Percentiles rank a stretch among this genome's conserved stretches.
phyloP scores from a whole-genome alignment of 2,888 invertebrate genomes.

The Xiphydria camelus region DNA sequence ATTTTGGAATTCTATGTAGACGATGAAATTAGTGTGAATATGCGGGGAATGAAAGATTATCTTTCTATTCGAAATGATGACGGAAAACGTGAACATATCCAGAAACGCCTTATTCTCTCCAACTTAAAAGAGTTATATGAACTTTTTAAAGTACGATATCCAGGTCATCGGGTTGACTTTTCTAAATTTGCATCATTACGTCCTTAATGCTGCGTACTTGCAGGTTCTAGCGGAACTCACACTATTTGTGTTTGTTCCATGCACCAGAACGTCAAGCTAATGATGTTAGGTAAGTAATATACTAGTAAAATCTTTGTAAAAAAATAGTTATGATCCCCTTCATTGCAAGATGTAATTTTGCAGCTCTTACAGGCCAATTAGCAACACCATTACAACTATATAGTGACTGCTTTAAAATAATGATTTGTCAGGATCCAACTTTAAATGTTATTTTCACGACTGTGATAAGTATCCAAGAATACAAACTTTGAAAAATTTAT shows the following conservation, averaged over 20 bases:
- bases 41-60: conserved; percentile 19
- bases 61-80: conserved; percentile 15
- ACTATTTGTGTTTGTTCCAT: conserved; percentile 18
- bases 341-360: neutral
- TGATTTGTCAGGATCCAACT: neutral
- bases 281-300: conserved; percentile 10
- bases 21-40: conserved; percentile 15
- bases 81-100: conserved; percentile 12
- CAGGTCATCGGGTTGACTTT: conserved; percentile 14
- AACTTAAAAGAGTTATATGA: conserved; percentile 15
- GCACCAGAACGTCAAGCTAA: conserved; percentile 21
- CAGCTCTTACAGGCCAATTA: neutral
- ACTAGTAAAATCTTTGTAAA: no score
- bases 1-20: conserved; percentile 11
- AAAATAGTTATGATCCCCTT: no score
- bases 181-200: conserved; percentile 16
- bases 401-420: neutral
- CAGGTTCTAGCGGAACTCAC: conserved; percentile 19
- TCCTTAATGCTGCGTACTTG: conserved; percentile 18
- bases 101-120: conserved; percentile 7
- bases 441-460: no score
- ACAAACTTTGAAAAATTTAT: neutral
- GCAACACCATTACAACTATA: neutral
- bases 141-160: conserved; percentile 8
- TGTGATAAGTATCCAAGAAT: conserved; percentile 12